phyloP scores from a whole-genome alignment of 37 sponge, comb jelly and placozoan species.

The Halichondria panicea region DNA sequence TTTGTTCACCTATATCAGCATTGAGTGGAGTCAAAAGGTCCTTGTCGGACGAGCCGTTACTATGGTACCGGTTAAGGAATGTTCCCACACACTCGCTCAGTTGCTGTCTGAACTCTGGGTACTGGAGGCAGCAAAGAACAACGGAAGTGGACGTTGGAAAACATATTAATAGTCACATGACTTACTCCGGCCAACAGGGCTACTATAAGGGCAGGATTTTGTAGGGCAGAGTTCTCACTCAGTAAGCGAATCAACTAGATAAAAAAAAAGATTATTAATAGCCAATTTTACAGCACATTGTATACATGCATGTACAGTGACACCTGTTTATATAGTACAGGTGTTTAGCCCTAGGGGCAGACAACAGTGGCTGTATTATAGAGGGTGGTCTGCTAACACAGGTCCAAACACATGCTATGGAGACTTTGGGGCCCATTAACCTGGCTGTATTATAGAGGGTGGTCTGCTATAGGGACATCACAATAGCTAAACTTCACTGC shows the following conservation, averaged over 20 bases:
- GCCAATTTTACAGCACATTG: too few species aligned
- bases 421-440: too few species aligned
- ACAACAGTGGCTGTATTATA: too few species aligned
- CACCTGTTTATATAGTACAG: too few species aligned
- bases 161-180: not conserved
- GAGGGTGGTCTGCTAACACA: too few species aligned
- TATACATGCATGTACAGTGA: too few species aligned
- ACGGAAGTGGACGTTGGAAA: not conserved
- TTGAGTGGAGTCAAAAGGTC: constrained; percentile 24
- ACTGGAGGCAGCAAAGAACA: not conserved
- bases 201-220: constrained; percentile 47
- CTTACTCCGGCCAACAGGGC: constrained; percentile 54
- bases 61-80: constrained; percentile 16
- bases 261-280: too few species aligned
- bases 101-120: constrained; percentile 4
- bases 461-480: too few species aligned
- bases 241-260: constrained; percentile 14
- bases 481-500: too few species aligned
- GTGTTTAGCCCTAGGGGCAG: too few species aligned
- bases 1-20: constrained; percentile 19
- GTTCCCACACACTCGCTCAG: constrained; percentile 7
- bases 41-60: constrained; percentile 3
- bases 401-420: too few species aligned
- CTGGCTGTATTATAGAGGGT: too few species aligned
- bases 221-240: constrained; percentile 7